Conservation (phyloP, 2,113 vertebrate species). For the Clarias macrocephalus region DNA sequence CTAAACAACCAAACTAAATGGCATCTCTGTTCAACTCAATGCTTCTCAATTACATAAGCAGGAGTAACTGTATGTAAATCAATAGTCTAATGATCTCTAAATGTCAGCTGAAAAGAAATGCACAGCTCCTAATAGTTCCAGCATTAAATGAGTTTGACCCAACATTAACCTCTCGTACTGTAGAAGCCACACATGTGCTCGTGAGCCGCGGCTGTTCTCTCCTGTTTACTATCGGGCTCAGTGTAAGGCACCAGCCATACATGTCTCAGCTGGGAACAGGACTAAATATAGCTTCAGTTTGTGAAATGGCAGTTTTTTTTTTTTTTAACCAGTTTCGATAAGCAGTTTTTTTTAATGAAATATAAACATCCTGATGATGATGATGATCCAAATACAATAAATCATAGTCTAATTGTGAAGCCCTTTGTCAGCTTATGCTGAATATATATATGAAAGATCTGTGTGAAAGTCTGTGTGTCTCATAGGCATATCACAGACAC, state of each 20-base stretch:
- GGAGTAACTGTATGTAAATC: slow-evolving; percentile 37
- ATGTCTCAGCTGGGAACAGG: not conserved
- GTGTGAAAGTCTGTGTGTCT: no score
- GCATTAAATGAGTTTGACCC: slow-evolving; percentile 43
- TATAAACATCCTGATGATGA: no score
- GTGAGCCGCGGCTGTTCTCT: not conserved
- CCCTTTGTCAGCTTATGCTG: not conserved
- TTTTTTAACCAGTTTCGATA: not conserved
- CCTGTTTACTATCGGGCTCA: not conserved
- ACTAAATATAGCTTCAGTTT: slow-evolving; percentile 11
- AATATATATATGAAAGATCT: no score
- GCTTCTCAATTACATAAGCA: slow-evolving; percentile 33
- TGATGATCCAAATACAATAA: no score
- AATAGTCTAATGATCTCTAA: slow-evolving; percentile 41
- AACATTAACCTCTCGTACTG: slow-evolving; percentile 14
- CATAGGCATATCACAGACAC: no score
- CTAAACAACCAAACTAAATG: slow-evolving; percentile 15
- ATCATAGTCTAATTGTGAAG: no score
- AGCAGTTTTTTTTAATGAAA: not conserved
- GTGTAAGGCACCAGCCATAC: not conserved
- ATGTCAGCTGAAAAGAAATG: slow-evolving; percentile 44
- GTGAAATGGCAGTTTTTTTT: no score
- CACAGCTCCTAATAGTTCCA: slow-evolving; percentile 14
- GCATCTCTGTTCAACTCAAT: slow-evolving; percentile 28
- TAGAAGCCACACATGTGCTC: not conserved